Conservation (phyloP, 2,888 invertebrate species). For the Cabera pusaria region DNA sequence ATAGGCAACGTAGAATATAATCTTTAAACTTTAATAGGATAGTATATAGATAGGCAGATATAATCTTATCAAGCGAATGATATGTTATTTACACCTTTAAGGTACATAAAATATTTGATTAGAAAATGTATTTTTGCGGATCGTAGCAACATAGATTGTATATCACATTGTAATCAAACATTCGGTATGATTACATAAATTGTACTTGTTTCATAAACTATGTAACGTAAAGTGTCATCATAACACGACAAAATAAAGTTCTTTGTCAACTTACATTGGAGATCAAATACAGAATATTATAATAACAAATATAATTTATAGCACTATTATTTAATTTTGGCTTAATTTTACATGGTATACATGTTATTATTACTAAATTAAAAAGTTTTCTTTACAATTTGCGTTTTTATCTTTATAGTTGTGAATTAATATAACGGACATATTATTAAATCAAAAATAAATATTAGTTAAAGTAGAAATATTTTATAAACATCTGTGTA, state of each 20-base stretch:
- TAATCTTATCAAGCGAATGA: constrained; percentile 81
- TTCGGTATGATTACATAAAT: constrained; percentile 49
- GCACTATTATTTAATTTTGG: no score
- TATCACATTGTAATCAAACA: constrained; percentile 58
- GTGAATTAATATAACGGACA: no score
- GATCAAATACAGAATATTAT: constrained; percentile 10
- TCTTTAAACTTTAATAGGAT: constrained; percentile 51
- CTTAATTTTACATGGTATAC: no score
- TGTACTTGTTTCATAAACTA: constrained; percentile 32
- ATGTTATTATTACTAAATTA: no score
- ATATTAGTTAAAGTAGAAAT: no score
- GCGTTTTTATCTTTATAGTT: no score
- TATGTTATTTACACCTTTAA: constrained; percentile 74
- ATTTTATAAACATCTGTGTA: no score
- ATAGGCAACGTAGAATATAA: constrained; percentile 57
- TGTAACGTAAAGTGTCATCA: no score
- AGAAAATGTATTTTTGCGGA: constrained; percentile 36
- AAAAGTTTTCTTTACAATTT: no score
- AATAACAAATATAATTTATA: constrained; percentile 8
- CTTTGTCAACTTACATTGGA: constrained; percentile 10
- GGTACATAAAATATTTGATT: constrained; percentile 40
- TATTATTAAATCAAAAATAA: no score
- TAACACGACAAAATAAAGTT: constrained; percentile 32
- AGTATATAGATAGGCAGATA: constrained; percentile 53
- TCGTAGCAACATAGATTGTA: constrained; percentile 54